phyloP scores from a whole-genome alignment of 2,113 vertebrate species.

The Nestor notabilis region DNA sequence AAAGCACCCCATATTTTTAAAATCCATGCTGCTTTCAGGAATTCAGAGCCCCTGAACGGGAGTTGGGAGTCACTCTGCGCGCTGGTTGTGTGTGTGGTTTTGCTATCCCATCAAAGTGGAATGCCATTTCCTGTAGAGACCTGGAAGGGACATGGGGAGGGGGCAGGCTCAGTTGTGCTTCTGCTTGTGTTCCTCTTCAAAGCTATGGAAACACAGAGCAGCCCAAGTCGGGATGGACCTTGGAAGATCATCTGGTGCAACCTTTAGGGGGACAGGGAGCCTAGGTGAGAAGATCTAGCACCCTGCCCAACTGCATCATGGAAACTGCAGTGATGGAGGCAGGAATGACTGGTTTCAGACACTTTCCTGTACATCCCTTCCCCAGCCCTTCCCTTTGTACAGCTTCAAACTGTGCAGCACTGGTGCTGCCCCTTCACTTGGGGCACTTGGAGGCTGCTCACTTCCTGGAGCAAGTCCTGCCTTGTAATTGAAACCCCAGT shows the following conservation, averaged over 20 bases:
- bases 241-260: not conserved
- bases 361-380: not conserved
- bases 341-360: accelerated
- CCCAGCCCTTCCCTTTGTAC: not conserved
- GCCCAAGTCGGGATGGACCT: not conserved
- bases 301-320: accelerated
- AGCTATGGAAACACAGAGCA: not conserved
- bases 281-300: not conserved
- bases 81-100: not conserved
- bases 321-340: not conserved
- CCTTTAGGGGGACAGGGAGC: not conserved
- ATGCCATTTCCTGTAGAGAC: not conserved
- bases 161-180: not conserved
- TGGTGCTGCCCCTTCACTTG: accelerated
- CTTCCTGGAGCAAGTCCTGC: not conserved
- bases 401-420: not conserved
- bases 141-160: not conserved
- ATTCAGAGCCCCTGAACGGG: not conserved
- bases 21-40: not conserved
- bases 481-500: not conserved
- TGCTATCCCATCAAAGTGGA: not conserved
- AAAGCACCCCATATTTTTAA: not conserved
- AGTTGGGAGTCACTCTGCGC: not conserved
- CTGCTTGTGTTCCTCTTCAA: not conserved
- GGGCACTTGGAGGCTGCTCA: not conserved